phyloP scores from a whole-genome alignment of 2,888 invertebrate species.

The Cheilosia grossa region DNA sequence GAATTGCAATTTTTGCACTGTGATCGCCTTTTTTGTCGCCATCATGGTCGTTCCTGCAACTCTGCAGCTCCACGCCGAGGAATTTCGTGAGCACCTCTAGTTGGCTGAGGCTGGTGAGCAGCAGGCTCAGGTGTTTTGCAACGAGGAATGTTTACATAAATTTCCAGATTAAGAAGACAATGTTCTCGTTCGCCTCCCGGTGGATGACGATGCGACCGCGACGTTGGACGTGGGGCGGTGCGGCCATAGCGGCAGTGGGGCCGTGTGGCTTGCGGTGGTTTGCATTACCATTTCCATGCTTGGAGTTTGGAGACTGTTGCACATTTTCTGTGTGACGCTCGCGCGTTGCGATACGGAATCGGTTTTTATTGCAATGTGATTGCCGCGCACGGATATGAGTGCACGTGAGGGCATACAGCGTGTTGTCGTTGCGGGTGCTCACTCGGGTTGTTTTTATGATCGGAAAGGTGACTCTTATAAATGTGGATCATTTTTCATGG shows the following conservation, averaged over 20 bases:
- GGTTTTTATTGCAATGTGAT: constrained; percentile 69
- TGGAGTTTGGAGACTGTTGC: not conserved
- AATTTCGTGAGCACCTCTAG: constrained; percentile 64
- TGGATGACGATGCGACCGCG: not conserved
- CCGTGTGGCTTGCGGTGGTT: constrained; percentile 26
- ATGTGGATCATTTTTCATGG: constrained; percentile 63
- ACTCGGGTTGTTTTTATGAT: not conserved
- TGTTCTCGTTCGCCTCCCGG: constrained; percentile 50
- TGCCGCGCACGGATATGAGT: constrained; percentile 51
- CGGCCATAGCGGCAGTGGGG: constrained; percentile 25
- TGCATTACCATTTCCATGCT: not conserved
- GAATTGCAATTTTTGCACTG: constrained; percentile 73
- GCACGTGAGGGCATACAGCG: constrained; percentile 41
- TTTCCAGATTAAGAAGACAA: constrained; percentile 74
- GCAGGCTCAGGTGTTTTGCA: constrained; percentile 74
- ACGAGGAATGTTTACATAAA: constrained; percentile 74
- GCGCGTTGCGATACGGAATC: constrained; percentile 63
- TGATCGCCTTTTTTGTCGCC: constrained; percentile 74
- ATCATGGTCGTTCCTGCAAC: constrained; percentile 51
- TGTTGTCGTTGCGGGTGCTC: constrained; percentile 52
- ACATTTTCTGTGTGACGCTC: constrained; percentile 57
- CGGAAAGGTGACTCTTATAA: constrained; percentile 52
- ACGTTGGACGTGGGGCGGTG: constrained; percentile 36
- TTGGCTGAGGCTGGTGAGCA: constrained; percentile 30
- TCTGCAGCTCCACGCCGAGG: constrained; percentile 15